Percentiles rank a stretch among this genome's conserved stretches.
Conservation (phyloP, 1,140 invertebrate genomes). For the Caenorhabditis inopinata region DNA sequence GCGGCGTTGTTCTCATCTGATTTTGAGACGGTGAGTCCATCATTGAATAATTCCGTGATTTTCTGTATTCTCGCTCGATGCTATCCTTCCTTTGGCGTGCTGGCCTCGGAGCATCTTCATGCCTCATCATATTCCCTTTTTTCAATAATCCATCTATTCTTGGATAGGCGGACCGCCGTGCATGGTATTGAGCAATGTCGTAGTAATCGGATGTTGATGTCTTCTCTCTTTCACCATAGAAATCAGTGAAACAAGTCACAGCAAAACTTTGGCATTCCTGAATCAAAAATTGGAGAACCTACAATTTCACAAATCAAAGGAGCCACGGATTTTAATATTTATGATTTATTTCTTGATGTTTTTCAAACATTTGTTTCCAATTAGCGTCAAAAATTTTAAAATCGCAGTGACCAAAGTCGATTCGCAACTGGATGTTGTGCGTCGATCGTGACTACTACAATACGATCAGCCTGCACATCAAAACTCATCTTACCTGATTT, state of each 20-base stretch:
- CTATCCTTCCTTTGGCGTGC: background rate
- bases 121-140: background rate
- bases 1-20: background rate
- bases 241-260: background rate
- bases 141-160: background rate
- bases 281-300: too few relatives aligned
- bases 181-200: background rate
- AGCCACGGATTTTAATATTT: too few relatives aligned
- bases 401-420: too few relatives aligned
- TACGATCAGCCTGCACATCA: too few relatives aligned
- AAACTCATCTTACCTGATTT: too few relatives aligned
- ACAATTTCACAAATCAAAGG: too few relatives aligned
- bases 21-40: background rate
- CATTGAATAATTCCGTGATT: background rate
- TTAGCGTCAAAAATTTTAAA: too few relatives aligned
- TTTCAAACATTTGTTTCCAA: too few relatives aligned
- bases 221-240: background rate
- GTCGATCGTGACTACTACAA: too few relatives aligned
- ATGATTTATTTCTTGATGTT: too few relatives aligned
- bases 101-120: background rate
- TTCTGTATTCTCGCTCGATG: background rate
- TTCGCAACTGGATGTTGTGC: too few relatives aligned
- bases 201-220: background rate
- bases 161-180: background rate
- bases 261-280: constrained; percentile 10